Conservation (phyloP, 2,888 invertebrate genomes). For the Scelioninae gen. 1 region DNA sequence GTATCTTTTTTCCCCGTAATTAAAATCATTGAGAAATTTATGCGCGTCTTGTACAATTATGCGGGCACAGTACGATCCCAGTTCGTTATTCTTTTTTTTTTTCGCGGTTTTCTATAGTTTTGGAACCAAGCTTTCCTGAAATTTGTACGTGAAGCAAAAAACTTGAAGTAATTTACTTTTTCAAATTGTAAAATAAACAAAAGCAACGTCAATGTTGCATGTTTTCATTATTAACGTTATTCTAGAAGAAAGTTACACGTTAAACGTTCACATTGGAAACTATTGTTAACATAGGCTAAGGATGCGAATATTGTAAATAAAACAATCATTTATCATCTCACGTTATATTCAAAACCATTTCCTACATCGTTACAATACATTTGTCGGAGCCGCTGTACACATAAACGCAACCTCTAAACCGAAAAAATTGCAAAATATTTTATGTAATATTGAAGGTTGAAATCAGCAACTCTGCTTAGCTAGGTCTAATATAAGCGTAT, state of each 20-base stretch:
- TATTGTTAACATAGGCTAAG: constrained; percentile 26
- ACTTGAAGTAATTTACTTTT: background rate
- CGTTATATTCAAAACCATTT: constrained; percentile 20
- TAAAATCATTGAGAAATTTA: background rate
- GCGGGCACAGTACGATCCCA: background rate
- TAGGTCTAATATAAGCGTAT: constrained; percentile 32
- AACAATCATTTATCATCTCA: constrained; percentile 16
- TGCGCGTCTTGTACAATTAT: constrained; percentile 13
- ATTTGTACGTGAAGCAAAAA: no score
- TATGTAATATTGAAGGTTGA: constrained; percentile 41
- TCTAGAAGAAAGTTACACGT: constrained; percentile 16
- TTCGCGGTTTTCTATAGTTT: no score
- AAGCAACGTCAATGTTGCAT: constrained; percentile 25
- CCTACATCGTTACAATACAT: no score
- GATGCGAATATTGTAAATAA: constrained; percentile 19
- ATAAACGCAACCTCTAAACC: no score
- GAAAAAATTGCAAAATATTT: constrained; percentile 36
- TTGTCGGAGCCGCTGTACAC: no score
- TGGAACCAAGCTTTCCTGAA: no score
- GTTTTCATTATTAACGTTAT: constrained; percentile 19
- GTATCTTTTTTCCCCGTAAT: no score
- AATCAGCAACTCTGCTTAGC: constrained; percentile 22
- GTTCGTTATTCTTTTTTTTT: no score
- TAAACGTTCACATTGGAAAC: constrained; percentile 14
- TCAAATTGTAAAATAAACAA: background rate